Evolutionary conservation across 2,888 invertebrate genomes (phyloP), one percentile per base, ranked within the genome.

Genomic region (Macrophya alboannulata): DNA sequence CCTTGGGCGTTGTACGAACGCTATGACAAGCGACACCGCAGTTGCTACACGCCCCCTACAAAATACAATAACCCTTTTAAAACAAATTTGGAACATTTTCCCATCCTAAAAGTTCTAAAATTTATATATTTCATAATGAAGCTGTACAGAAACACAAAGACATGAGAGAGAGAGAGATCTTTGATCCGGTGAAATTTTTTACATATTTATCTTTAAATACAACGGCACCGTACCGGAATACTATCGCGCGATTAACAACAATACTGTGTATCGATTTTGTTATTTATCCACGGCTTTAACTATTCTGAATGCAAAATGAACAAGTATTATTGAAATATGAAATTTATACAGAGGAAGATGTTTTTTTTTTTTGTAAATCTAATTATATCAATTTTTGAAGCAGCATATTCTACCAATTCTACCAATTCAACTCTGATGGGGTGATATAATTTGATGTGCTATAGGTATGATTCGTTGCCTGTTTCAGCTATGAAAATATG

Each of bases 21-120:
- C 96, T 95, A 92, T 96, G 96, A 94, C 97, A 97, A 93, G 95
- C 95, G 92, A 97, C 96, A 92, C 96, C 97, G 95, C 98, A 97
- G 93, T 96, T 95, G 89, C 94, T 94, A 94, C 96, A 96, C 87
- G 94, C 93, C 89, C 93, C 93, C 92, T 92, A 93, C 91, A 93
- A 93, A 93, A 93, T 91, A 93, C 90, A 93, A 93, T 89, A 90
- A 81, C 93, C 92, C 92, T 91, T 93, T 92, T 92, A 84, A 81
- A 86, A 86, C 8, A 76, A 62, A 85, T 74, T 84, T 85, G 74
- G 43, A 84, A 76, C 43, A 76, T 12, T 62, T 72, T 84, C 65
- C 83, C 48, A 45, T 43, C 62, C 40, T 81, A 81, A 43, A 62
- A 62, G 43, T 81, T 81, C 68, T 25, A 71, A 81, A 62, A 65